Evolutionary conservation across 2,113 vertebrate species (phyloP), one percentile per base, ranked within the genome.

Genomic region (Centropus unirufus): DNA sequence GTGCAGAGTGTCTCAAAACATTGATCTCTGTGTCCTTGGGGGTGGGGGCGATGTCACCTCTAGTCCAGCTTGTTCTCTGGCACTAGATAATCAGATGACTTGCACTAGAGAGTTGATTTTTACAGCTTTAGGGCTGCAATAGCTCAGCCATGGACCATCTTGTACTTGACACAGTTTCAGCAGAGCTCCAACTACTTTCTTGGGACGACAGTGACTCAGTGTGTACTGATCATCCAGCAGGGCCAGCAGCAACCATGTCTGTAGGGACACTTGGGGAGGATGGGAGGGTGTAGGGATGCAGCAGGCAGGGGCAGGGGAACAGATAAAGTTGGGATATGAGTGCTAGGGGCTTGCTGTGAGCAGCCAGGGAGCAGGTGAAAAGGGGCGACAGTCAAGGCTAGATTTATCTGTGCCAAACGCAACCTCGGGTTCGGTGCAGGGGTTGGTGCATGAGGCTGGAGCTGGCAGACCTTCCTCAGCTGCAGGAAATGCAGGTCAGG

Each of bases 11-110:
- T 77, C 72, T 92, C 75, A 83, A 88, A 95, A 54, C 85, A 74
- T 23, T 67, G 76, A 42, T 63, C 52, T 87, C 82, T 67, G 40
- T 83, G 85, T 90, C 63, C 67, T 83, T 85, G 42, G 51, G 68
- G 32, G 8, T 42, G 49, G 23, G 72, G 13, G 22, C 66, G 54
- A 62, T 85, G 83, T 88, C 90, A 74, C 55, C n/a, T 93, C 63
- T 77, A 66, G 55, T 63, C 68, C 79, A 58, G 63, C 34, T 77
- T 3, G 6, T 86, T 86, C 59, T 55, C 85, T 90, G 85, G 26
- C 85, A 80, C 79, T 69, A n/a, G 52, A 46, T 94, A 83, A 90
- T 86, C 68, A 58, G 75, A 86, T 93, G 85, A 86, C 58, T 90
- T 55, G 59, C 47, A 76, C 66, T 10, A n/a, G 40, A 73, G 27